Evolutionary conservation across 1,140 invertebrate species (phyloP).

Genomic region (Ceratina calcarata): DNA sequence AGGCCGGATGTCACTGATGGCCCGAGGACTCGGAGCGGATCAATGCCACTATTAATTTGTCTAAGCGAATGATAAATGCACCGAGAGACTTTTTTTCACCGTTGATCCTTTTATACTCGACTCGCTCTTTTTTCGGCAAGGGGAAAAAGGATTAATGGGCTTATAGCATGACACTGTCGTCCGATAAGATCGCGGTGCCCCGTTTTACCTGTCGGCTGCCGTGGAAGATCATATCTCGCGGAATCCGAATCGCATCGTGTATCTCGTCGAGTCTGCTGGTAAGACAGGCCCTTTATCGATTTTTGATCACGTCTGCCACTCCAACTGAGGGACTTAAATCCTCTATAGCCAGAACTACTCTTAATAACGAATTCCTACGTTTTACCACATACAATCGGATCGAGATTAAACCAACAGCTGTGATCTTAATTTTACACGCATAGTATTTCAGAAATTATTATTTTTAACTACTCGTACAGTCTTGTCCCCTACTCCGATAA

Average conservation of each 20-base stretch:
- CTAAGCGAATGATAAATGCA: slow-evolving; percentile 42
- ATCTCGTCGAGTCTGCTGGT: slow-evolving; percentile 50
- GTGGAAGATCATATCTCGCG: slow-evolving; percentile 57
- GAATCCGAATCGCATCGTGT: slow-evolving; percentile 60
- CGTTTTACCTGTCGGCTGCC: slow-evolving; percentile 61
- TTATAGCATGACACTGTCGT: slow-evolving; percentile 63
- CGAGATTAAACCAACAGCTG: background rate
- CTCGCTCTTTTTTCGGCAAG: slow-evolving; percentile 22
- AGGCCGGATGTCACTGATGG: background rate
- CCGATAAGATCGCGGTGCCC: slow-evolving; percentile 64
- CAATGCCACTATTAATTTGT: slow-evolving; percentile 56
- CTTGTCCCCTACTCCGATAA: too few relatives aligned
- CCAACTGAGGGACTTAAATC: too few relatives aligned
- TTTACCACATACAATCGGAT: background rate
- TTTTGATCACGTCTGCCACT: slow-evolving; percentile 35
- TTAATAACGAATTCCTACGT: background rate
- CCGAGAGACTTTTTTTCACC: slow-evolving; percentile 22
- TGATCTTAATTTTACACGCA: background rate
- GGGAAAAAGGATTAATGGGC: slow-evolving; percentile 68
- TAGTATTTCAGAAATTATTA: background rate
- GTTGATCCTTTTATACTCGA: slow-evolving; percentile 31
- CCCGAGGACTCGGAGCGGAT: slow-evolving; percentile 11
- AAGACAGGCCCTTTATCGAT: slow-evolving; percentile 60
- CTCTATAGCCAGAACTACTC: too few relatives aligned
- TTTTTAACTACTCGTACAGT: background rate